Percentiles rank a stretch among this genome's conserved stretches.
phyloP scores from a whole-genome alignment of 2,797 vertebrate genomes.

The Otolemur crassicaudatus region DNA sequence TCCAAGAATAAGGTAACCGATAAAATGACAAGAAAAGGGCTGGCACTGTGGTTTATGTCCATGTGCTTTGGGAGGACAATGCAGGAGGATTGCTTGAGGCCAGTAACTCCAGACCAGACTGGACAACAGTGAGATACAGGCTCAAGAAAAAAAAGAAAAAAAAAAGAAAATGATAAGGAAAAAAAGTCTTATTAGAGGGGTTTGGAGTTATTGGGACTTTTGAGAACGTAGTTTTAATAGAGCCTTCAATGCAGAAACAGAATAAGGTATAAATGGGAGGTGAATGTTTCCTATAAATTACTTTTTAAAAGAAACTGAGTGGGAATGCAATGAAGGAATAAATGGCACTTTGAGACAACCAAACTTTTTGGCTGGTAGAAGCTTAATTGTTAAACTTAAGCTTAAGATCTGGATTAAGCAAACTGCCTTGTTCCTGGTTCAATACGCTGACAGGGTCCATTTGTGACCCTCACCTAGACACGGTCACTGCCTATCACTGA shows the following conservation, averaged over 20 bases:
- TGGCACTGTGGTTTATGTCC: background rate
- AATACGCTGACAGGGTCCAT: background rate
- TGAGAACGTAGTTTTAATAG: background rate
- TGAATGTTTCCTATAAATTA: background rate
- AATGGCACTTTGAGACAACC: background rate
- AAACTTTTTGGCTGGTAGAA: background rate
- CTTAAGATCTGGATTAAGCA: background rate
- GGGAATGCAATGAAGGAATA: background rate
- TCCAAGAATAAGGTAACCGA: background rate
- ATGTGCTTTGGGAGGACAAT: background rate
- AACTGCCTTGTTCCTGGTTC: background rate
- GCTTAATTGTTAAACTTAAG: background rate
- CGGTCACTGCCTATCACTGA: background rate
- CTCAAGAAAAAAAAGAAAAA: background rate
- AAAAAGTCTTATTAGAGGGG: background rate
- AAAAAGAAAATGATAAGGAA: background rate
- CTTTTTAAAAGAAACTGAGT: background rate
- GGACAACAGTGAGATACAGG: background rate
- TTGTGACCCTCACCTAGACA: background rate
- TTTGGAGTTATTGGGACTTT: background rate
- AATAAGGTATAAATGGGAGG: background rate
- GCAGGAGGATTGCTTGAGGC: background rate
- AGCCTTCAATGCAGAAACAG: background rate
- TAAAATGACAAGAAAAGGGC: background rate
- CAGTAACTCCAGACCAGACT: background rate